Evolutionary conservation across 1,140 invertebrate species (phyloP), one percentile per base, ranked within the genome.

Genomic region (Lanistes nyassanus): DNA sequence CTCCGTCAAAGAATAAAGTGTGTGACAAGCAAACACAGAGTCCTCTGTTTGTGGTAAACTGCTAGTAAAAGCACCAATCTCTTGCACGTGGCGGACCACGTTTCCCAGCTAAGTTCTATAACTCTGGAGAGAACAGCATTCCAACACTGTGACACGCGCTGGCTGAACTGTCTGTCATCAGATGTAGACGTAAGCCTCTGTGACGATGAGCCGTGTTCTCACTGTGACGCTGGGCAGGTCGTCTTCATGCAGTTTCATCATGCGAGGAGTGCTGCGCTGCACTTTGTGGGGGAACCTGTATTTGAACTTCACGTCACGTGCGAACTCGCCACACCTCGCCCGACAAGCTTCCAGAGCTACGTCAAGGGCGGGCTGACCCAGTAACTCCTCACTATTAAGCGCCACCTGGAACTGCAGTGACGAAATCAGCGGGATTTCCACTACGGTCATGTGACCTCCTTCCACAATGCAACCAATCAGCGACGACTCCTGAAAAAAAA

Each of bases 241-340:
- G 5, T 76, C 78, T 11, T 76, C 70, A 6, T 64, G 73, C 53
- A 39, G 31, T 26, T 62, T 72, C 70, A 72, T 62, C 70, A 60
- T 72, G n/a, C 70, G 55, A 9, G 55, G 55, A n/a, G 19, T 62
- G 1, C 34, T 76, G 64, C 80, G 77, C 68, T 74, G 64, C 34
- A 80, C 74, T 65, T 74, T 62, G 39, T 79, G 79, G 6, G 71
- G 70, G 64, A 82, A 80, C 47, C 79, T 82, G 64, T 76, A 82
- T 53, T 82, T 82, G 72, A 75, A 80, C 55, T 82, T 82, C 42
- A 82, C 69, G 71, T 82, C 81, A n/a, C 67, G 69, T 23, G 68
- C 42, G 39, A 77, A 80, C 6, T 65, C 64, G 1, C 53, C 36
- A 21, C 66, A 64, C 51, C 75, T 77, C 31, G 53, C 37, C 2